phyloP scores from a whole-genome alignment of 2,888 invertebrate genomes.

The Desoria tigrina region DNA sequence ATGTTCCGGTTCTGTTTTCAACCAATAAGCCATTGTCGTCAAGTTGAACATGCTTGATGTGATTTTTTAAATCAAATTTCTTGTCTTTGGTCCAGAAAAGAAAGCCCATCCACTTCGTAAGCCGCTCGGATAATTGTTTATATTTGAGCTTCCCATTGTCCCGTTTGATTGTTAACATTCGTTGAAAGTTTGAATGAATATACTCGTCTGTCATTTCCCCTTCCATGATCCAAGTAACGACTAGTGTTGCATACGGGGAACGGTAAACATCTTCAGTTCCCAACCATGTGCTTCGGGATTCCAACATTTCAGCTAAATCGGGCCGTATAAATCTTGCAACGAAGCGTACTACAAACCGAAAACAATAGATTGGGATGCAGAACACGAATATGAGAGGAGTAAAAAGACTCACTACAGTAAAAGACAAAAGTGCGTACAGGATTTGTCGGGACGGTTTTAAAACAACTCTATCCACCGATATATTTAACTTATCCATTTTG shows the following conservation, averaged over 20 bases:
- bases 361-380: background rate
- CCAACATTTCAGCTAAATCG: background rate
- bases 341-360: background rate
- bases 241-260: background rate
- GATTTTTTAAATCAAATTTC: background rate
- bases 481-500: no score
- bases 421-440: background rate
- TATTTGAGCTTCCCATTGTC: background rate
- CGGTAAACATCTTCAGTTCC: background rate
- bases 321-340: background rate
- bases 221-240: background rate
- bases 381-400: background rate
- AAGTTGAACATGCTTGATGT: background rate
- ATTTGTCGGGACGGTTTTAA: no score
- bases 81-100: background rate
- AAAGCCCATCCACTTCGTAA: background rate
- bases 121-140: background rate
- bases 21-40: background rate
- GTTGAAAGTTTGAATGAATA: no score
- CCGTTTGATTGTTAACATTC: background rate
- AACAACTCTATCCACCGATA: no score
- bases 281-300: background rate
- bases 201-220: background rate
- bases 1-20: background rate
- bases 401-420: background rate